Evolutionary conservation across 2,888 invertebrate genomes (phyloP).

Genomic region (Tanytarsus gracilentus): DNA sequence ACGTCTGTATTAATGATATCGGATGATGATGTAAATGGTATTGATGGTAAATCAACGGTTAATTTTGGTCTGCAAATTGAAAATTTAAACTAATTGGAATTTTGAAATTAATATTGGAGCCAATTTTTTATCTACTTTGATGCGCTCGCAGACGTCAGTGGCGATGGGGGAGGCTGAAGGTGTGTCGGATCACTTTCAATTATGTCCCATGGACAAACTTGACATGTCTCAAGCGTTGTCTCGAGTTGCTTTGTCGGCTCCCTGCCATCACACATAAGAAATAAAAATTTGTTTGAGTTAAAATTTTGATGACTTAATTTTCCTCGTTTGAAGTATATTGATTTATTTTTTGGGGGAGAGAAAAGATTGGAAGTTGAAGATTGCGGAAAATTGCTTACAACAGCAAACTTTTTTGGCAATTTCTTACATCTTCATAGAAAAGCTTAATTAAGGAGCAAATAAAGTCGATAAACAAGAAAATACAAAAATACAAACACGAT

Average conservation of each 20-base stretch:
- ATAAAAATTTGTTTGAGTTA: no score
- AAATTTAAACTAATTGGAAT: slow-evolving; percentile 11
- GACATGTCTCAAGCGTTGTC: slow-evolving; percentile 32
- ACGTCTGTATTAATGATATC: slow-evolving; percentile 54
- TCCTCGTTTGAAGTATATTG: no score
- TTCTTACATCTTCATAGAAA: no score
- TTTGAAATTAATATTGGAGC: slow-evolving; percentile 19
- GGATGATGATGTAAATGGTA: slow-evolving; percentile 40
- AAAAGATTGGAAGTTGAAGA: no score
- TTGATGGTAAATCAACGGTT: slow-evolving; percentile 22
- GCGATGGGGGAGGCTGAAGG: slow-evolving; percentile 15
- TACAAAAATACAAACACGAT: no score
- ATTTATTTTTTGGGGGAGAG: no score
- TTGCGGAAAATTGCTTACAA: no score
- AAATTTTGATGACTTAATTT: no score
- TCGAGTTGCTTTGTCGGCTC: slow-evolving; percentile 35
- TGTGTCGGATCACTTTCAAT: slow-evolving; percentile 26
- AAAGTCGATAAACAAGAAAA: no score
- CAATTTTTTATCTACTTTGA: slow-evolving; percentile 27
- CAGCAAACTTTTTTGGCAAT: no score
- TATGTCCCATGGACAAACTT: slow-evolving; percentile 41
- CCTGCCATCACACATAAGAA: no score
- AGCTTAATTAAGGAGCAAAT: no score
- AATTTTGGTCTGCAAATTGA: slow-evolving; percentile 25
- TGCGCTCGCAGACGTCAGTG: slow-evolving; percentile 37